These are phyloP conservation scores for Caenorhabditis drosophilae DNA, from an alignment of 2,888 invertebrate species.

Conservation along the genomic window DNA sequence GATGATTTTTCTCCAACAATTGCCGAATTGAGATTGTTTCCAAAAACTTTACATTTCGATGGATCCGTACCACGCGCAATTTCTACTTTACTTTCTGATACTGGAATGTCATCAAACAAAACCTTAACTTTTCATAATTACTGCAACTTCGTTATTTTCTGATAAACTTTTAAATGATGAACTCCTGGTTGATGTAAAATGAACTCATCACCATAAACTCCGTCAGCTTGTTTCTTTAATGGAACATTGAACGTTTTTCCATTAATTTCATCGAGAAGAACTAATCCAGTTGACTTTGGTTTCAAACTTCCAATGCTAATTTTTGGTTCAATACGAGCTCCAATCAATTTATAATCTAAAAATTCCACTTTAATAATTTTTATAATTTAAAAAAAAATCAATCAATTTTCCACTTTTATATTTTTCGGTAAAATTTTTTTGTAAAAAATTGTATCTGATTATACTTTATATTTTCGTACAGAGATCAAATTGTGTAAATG, in stretches of 20 bases:
- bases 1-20: slow-evolving; percentile 38
- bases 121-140: too few relatives aligned
- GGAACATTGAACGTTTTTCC: slow-evolving; percentile 32
- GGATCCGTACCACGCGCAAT: slow-evolving; percentile 40
- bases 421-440: too few relatives aligned
- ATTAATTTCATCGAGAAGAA: slow-evolving; percentile 22
- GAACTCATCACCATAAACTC: slow-evolving; percentile 19
- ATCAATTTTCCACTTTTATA: background rate
- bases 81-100: slow-evolving; percentile 18
- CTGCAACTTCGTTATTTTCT: too few relatives aligned
- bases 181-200: slow-evolving; percentile 17
- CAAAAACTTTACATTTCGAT: slow-evolving; percentile 32
- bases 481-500: background rate
- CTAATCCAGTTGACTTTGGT: slow-evolving; percentile 20
- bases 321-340: slow-evolving; percentile 19
- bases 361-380: background rate
- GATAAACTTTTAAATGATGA: slow-evolving; percentile 17
- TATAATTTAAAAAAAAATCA: background rate
- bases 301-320: slow-evolving; percentile 20
- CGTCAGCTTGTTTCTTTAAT: slow-evolving; percentile 18
- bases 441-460: too few relatives aligned
- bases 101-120: slow-evolving; percentile 41
- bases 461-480: too few relatives aligned
- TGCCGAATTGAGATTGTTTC: slow-evolving; percentile 31
- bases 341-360: slow-evolving; percentile 23